Evolutionary conservation across 2,888 invertebrate genomes (phyloP), one percentile per base, ranked within the genome.

Genomic region (Mylabris sibirica): DNA sequence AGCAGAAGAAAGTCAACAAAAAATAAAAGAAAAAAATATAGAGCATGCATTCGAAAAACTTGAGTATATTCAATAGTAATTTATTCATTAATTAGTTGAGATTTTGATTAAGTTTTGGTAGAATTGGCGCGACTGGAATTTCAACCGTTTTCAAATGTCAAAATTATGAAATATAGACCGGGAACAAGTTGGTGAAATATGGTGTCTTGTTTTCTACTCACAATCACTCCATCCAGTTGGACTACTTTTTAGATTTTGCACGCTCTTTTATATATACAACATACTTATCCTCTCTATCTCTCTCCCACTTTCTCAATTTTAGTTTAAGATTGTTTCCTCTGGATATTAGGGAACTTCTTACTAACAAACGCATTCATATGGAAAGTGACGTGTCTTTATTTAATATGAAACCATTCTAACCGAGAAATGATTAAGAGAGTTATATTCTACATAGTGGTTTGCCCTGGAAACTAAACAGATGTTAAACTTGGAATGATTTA

Each of bases 351-450:
- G 12, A 57, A 24, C 12, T 57, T 57, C 57, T 57, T 24, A 24
- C 24, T 12, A 57, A 8, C 12, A 76, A 76, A 76, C 59, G 38
- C 63, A 59, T 53, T 63, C 44, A 57, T 14, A 53, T 30, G 49
- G 12, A 64, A 64, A 70, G 67, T 41, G 75, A 77, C 74, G 74
- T 72, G 72, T 64, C 65, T 67, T 66, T 68, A 68, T 76, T 77
- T 72, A 74, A 77, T 75, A 66, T 69, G 75, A 71, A 77, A 74
- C 68, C 71, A 68, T 71, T 72, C 71, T 68, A 64, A 65, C 68
- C 69, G 70, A 75, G 74, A 76, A 78, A 79, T 80, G 79, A 80
- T 80, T 79, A 80, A 80, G 78, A 77, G 77, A 71, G 78, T 78
- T 79, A 77, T 76, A 79, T 76, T 76, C 75, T 72, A 72, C n/a